Evolutionary conservation across 2,797 vertebrate species (phyloP).

Genomic region (Sciaenops ocellatus): DNA sequence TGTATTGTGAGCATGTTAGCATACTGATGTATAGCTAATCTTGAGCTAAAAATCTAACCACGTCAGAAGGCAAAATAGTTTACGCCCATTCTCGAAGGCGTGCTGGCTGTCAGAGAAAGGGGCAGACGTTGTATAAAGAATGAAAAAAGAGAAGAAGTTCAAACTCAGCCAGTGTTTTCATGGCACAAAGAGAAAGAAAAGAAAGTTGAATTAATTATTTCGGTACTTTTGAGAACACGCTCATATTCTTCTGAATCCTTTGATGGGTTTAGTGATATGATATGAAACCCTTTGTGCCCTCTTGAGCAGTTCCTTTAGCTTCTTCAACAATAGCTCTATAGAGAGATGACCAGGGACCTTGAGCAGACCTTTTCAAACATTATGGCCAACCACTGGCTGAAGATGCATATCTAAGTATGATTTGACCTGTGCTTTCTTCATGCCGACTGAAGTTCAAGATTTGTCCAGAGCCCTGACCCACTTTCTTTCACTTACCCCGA

Average conservation of each 20-base stretch:
- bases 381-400: conserved; percentile 47
- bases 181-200: neutral
- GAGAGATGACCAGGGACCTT: conserved; percentile 35
- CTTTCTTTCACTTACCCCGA: conserved; percentile 57
- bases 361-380: conserved; percentile 58
- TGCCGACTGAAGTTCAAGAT: conserved; percentile 74
- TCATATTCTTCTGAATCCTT: conserved; percentile 17
- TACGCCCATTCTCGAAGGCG: too few relatives aligned
- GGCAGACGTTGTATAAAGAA: neutral
- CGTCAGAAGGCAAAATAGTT: neutral
- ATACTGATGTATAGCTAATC: neutral
- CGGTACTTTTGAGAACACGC: neutral
- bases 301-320: conserved; percentile 39
- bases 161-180: neutral
- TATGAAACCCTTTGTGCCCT: conserved; percentile 42
- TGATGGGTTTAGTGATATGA: conserved; percentile 33
- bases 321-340: conserved; percentile 55
- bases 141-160: neutral
- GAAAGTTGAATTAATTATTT: neutral
- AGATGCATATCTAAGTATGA: conserved; percentile 73
- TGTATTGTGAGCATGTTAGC: neutral
- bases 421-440: conserved; percentile 71
- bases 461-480: conserved; percentile 61
- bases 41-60: neutral
- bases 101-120: too few relatives aligned